Evolutionary conservation across 1,140 invertebrate species (phyloP), one percentile per base, ranked within the genome.

Genomic region (Conopomorpha cramerella): DNA sequence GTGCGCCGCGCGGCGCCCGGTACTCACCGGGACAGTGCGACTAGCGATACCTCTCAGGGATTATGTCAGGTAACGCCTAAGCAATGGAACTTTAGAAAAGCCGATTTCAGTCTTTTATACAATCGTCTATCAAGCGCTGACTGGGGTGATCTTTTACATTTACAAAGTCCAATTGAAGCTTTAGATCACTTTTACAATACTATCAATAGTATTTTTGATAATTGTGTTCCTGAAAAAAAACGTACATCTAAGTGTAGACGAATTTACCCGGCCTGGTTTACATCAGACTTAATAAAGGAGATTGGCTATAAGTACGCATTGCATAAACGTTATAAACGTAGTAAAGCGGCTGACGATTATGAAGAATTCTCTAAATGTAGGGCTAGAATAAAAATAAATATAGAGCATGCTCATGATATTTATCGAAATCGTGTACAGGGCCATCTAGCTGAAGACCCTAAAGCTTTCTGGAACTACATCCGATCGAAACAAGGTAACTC

Each of bases 391-490:
- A 36, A 36, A 19, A 30, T 12, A 15, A 36, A 12, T 14, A 36
- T 36, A 1, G 15, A 18, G 16, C 1, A 2, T 2, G 35, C 26
- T 1, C 6, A 36, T 8, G 16, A 15, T 2, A 10, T 16, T 12
- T 36, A 17, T 19, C 2, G 17, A 15, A 4, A 36, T 18, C 3
- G 35, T 6, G 27, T 36, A 8, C 15, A 36, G 16, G 18, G 11
- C 6, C 35, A 36, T 17, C n/a, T 36, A 14, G 30, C 10, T 3
- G 35, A 29, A 11, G 26, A 36, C n/a, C 35, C 35, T 1, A 36
- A 19, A 25, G 26, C 35, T n/a, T 36, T 36, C 13, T 36, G 35
- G 35, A 36, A 36, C 27, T 36, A 29, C 11, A 27, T 36, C 3
- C 28, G 19, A 29, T 36, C 35, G 3, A 36, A 36, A 29, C 6